These are phyloP conservation scores for Xanthia icteritia DNA, from an alignment of 2,888 invertebrate species.

Conservation along the genomic window DNA sequence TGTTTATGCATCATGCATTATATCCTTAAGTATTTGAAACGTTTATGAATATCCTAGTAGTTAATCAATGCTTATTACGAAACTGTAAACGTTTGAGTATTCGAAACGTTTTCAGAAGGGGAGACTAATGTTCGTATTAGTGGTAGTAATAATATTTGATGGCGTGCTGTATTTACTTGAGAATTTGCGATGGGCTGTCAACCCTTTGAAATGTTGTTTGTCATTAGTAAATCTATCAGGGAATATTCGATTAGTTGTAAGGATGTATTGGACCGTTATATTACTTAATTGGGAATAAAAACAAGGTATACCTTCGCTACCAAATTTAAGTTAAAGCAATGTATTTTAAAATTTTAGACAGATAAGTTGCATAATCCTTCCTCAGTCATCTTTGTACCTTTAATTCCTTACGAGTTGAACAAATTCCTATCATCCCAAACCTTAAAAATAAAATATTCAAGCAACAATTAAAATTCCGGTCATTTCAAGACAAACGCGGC, in stretches of 20 bases:
- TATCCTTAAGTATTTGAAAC: constrained; percentile 19
- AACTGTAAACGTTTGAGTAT: constrained; percentile 32
- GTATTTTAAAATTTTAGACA: neutral
- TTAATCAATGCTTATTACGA: constrained; percentile 49
- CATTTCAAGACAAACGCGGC: constrained; percentile 51
- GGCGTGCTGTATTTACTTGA: constrained; percentile 15
- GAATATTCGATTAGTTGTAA: neutral
- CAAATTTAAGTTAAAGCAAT: neutral
- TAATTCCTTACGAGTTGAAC: neutral
- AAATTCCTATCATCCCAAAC: neutral
- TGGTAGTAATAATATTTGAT: constrained; percentile 47
- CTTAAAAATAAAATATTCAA: neutral
- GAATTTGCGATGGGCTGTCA: constrained; percentile 31
- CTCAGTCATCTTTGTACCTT: neutral
- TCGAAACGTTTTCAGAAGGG: constrained; percentile 34
- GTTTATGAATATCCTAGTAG: constrained; percentile 46
- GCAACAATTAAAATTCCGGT: constrained; percentile 19
- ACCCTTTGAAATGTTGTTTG: constrained; percentile 18
- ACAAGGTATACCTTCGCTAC: neutral
- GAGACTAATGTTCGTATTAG: constrained; percentile 40
- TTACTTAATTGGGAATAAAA: neutral
- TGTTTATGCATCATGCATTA: constrained; percentile 7
- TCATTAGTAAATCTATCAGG: neutral
- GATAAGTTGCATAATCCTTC: too few species aligned
- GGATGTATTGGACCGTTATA: too few species aligned